Evolutionary conservation across 2,113 vertebrate genomes (phyloP).

Genomic region (Cephalophus harveyi): DNA sequence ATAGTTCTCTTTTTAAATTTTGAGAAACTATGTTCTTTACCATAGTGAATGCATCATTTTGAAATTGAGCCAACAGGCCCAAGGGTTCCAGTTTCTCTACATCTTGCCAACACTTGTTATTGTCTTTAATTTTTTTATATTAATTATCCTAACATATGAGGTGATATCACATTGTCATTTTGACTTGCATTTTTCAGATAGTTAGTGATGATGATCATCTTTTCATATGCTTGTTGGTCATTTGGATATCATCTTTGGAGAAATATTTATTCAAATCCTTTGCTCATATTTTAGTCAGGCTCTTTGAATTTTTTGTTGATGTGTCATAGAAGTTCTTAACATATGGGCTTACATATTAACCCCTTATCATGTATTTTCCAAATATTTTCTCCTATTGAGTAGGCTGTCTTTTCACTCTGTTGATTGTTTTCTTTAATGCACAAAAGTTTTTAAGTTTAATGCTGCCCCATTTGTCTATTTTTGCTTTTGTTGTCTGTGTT

Average conservation of each 20-base stretch:
- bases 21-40: not conserved
- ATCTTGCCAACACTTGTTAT: not conserved
- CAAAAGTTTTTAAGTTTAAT: not conserved
- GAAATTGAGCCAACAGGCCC: not conserved
- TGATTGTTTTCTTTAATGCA: not conserved
- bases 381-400: not conserved
- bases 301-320: no score
- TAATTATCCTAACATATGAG: not conserved
- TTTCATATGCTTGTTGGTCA: not conserved
- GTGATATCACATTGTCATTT: not conserved
- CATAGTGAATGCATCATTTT: not conserved
- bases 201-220: not conserved
- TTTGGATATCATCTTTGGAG: not conserved
- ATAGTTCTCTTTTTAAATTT: not conserved
- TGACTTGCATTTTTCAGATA: not conserved
- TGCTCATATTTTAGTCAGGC: no score
- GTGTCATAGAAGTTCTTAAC: not conserved
- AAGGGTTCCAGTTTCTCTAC: not conserved
- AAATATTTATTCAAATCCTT: no score
- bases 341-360: not conserved
- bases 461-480: not conserved
- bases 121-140: not conserved
- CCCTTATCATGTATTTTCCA: not conserved
- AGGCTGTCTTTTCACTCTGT: not conserved
- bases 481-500: not conserved